phyloP scores from a whole-genome alignment of 2,113 vertebrate genomes.

The Corydoras sp. region DNA sequence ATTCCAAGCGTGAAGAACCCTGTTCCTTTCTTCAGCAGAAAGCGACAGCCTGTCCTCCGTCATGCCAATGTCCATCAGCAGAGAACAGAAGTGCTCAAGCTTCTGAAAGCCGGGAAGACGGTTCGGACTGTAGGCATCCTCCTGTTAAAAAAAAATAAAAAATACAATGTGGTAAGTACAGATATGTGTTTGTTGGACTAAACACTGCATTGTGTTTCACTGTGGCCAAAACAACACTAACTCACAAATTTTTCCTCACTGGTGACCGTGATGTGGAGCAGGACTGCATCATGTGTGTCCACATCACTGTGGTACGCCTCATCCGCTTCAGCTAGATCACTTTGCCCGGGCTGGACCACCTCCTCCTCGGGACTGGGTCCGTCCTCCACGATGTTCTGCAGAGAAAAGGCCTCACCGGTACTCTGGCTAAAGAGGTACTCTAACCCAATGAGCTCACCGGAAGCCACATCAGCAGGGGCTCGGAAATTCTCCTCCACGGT shows the following conservation, averaged over 20 bases:
- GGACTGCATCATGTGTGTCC: background rate
- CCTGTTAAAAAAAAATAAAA: slow-evolving; percentile 9
- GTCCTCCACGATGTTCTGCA: slow-evolving; percentile 5
- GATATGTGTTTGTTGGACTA: background rate
- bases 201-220: slow-evolving; percentile 5
- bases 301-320: slow-evolving; percentile 20
- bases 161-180: background rate
- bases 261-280: slow-evolving; percentile 9
- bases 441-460: slow-evolving; percentile 19
- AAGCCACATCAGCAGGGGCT: background rate
- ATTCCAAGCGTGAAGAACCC: slow-evolving; percentile 16
- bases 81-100: slow-evolving; percentile 23
- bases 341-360: slow-evolving; percentile 28
- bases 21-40: slow-evolving; percentile 22
- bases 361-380: slow-evolving; percentile 32
- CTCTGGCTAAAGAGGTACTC: slow-evolving; percentile 33
- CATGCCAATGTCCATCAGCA: slow-evolving; percentile 27
- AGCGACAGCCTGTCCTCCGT: slow-evolving; percentile 10
- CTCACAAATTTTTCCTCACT: slow-evolving; percentile 26
- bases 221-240: slow-evolving; percentile 19
- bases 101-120: slow-evolving; percentile 20
- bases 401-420: slow-evolving; percentile 27
- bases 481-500: slow-evolving; percentile 31
- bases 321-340: slow-evolving; percentile 2
- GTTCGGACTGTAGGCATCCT: slow-evolving; percentile 28